phyloP scores from a whole-genome alignment of 2,797 vertebrate genomes.

The Hylomyscus alleni region DNA sequence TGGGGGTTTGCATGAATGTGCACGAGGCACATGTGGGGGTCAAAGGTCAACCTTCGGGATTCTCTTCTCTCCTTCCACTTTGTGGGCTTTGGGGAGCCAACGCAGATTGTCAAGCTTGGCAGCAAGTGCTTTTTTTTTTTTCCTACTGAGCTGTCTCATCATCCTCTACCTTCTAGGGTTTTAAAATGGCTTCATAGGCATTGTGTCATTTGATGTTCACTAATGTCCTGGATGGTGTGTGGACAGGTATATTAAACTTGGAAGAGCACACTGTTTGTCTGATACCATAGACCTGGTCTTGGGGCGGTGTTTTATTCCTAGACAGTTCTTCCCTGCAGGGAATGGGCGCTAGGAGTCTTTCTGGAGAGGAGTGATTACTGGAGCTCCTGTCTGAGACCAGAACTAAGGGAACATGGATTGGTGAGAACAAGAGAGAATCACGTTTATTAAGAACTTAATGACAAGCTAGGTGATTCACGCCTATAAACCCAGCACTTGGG shows the following conservation, averaged over 20 bases:
- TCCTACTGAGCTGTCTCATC: not conserved
- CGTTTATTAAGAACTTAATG: slow-evolving; percentile 30
- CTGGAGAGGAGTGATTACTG: not conserved
- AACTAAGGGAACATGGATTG: not conserved
- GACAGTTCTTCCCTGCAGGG: not conserved
- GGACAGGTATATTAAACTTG: slow-evolving; percentile 2
- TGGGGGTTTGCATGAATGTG: not conserved
- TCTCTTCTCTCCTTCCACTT: not conserved
- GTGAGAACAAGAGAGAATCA: not conserved
- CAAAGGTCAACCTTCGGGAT: not conserved
- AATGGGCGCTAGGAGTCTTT: not conserved
- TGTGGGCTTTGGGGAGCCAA: not conserved
- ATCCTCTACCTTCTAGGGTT: not conserved
- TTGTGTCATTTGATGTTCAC: slow-evolving; percentile 17
- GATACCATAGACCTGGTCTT: not conserved
- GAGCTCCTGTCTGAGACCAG: not conserved
- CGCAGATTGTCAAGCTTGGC: not conserved
- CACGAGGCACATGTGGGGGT: not conserved
- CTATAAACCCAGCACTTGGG: not conserved
- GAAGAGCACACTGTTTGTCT: not conserved
- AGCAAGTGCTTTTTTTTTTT: not conserved
- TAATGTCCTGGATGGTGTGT: not conserved
- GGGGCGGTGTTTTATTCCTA: not conserved
- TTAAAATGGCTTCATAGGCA: slow-evolving; percentile 19
- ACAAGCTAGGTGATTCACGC: not conserved